Evolutionary conservation across 1,140 invertebrate genomes (phyloP).

Genomic region (Vanessa atalanta): DNA sequence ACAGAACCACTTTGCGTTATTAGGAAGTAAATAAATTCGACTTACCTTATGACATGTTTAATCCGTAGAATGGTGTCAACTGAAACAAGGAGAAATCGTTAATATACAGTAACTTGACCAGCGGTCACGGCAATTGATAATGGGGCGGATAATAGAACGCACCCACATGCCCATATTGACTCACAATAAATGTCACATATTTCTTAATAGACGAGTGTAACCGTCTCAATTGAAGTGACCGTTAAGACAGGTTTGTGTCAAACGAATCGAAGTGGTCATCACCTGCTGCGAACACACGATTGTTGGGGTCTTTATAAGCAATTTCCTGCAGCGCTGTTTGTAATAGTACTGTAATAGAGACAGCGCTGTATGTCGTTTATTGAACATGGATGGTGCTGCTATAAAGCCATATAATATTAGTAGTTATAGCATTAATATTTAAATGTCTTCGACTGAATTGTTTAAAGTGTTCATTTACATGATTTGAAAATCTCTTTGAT

Average conservation of each 20-base stretch:
- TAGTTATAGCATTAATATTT: too few relatives aligned
- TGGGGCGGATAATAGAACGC: slow-evolving; percentile 53
- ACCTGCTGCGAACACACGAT: slow-evolving; percentile 39
- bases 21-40: slow-evolving; percentile 5
- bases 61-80: slow-evolving; percentile 45
- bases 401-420: background rate
- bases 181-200: slow-evolving; percentile 77
- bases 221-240: slow-evolving; percentile 54
- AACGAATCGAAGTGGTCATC: slow-evolving; percentile 36
- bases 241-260: slow-evolving; percentile 49
- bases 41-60: slow-evolving; percentile 53
- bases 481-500: too few relatives aligned
- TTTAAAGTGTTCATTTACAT: background rate
- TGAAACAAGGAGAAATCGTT: slow-evolving; percentile 47
- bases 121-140: slow-evolving; percentile 55
- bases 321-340: slow-evolving; percentile 28
- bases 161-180: slow-evolving; percentile 73
- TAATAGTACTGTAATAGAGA: slow-evolving; percentile 7
- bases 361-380: slow-evolving; percentile 5
- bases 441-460: too few relatives aligned
- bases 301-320: slow-evolving; percentile 34
- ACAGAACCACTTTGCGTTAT: background rate
- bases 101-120: slow-evolving; percentile 40
- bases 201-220: slow-evolving; percentile 67
- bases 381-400: background rate